These are phyloP conservation scores for Nematopogon swammerdamellus DNA, from an alignment of 2,888 invertebrate species.

Conservation along the genomic window DNA sequence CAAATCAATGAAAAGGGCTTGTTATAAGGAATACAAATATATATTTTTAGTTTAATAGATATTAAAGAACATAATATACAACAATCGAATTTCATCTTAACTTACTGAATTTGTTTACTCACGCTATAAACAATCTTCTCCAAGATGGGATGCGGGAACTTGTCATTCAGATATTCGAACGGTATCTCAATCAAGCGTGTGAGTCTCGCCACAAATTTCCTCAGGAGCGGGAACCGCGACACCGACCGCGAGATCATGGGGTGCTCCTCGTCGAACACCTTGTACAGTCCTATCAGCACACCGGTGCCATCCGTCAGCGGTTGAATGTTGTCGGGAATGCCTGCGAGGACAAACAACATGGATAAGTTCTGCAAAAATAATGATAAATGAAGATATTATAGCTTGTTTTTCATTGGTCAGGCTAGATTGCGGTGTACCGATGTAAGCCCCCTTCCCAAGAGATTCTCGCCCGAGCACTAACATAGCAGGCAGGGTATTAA, in stretches of 20 bases:
- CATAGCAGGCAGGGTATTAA: too few species aligned
- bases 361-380: too few species aligned
- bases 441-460: too few species aligned
- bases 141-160: slow-evolving; percentile 64
- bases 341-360: slow-evolving; percentile 16
- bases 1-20: too few species aligned
- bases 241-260: slow-evolving; percentile 55
- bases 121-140: slow-evolving; percentile 61
- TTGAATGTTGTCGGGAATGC: slow-evolving; percentile 64
- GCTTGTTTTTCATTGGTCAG: too few species aligned
- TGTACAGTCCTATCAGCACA: slow-evolving; percentile 60
- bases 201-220: slow-evolving; percentile 63
- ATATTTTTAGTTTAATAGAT: too few species aligned
- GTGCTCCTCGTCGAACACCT: slow-evolving; percentile 50
- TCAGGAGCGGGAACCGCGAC: slow-evolving; percentile 58
- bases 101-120: slow-evolving; percentile 21
- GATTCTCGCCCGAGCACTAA: too few species aligned
- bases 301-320: slow-evolving; percentile 61
- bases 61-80: too few species aligned
- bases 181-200: slow-evolving; percentile 59
- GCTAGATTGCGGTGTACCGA: too few species aligned
- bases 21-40: too few species aligned
- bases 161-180: slow-evolving; percentile 58
- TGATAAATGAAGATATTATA: too few species aligned
- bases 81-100: too few species aligned